These are phyloP conservation scores for Helicoverpa assulta DNA, from an alignment of 2,888 invertebrate species.

Conservation along the genomic window DNA sequence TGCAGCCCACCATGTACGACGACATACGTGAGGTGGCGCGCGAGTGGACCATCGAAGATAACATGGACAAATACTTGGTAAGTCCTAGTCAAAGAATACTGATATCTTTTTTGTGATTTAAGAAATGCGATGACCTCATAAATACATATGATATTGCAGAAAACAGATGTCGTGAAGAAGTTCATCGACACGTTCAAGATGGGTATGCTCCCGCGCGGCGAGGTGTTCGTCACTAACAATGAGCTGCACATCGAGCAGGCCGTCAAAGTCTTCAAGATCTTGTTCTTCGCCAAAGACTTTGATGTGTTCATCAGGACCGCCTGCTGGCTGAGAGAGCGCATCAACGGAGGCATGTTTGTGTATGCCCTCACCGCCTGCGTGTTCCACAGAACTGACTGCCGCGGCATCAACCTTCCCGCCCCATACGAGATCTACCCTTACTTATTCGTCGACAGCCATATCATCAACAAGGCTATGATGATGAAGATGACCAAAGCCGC, in stretches of 20 bases:
- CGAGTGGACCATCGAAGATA: conserved; percentile 90
- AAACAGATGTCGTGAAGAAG: conserved; percentile 90
- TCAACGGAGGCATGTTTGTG: conserved; percentile 94
- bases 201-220: conserved; percentile 90
- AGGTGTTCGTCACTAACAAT: conserved; percentile 91
- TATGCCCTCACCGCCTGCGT: conserved; percentile 92
- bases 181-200: conserved; percentile 89
- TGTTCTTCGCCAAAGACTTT: conserved; percentile 93
- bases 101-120: too few species aligned
- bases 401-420: conserved; percentile 92
- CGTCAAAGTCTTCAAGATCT: conserved; percentile 90
- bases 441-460: conserved; percentile 93
- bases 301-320: conserved; percentile 92
- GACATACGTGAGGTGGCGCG: conserved; percentile 91
- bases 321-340: conserved; percentile 92
- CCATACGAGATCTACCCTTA: conserved; percentile 95
- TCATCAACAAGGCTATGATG: conserved; percentile 92
- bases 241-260: conserved; percentile 91
- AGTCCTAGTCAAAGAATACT: conserved; percentile 27
- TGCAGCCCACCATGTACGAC: conserved; percentile 90
- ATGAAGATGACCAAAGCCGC: conserved; percentile 91
- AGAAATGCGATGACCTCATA: background rate
- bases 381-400: conserved; percentile 92
- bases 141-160: conserved; percentile 72
- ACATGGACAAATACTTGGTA: conserved; percentile 90